Conservation (phyloP, 1,140 invertebrate genomes). For the Microplitis demolitor region DNA sequence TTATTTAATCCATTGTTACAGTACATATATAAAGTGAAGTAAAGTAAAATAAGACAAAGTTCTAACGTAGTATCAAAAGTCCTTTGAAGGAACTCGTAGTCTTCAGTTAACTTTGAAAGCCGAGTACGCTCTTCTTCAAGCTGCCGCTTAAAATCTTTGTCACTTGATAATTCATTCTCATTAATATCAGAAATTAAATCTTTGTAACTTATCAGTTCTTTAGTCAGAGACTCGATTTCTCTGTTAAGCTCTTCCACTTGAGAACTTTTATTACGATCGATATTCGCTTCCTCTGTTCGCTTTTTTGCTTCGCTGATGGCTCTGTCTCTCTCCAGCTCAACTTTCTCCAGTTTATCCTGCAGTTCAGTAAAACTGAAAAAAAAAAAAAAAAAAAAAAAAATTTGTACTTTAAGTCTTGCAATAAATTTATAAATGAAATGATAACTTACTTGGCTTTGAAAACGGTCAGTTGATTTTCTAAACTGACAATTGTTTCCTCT, state of each 20-base stretch:
- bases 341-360: slow-evolving; percentile 30
- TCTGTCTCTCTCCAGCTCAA: neutral
- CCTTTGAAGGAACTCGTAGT: neutral
- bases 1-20: slow-evolving; percentile 29
- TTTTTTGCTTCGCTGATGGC: neutral
- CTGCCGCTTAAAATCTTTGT: neutral
- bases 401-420: neutral
- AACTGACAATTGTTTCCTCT: slow-evolving; percentile 33
- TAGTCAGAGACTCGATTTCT: neutral
- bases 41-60: slow-evolving; percentile 1
- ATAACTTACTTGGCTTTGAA: slow-evolving; percentile 40
- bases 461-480: slow-evolving; percentile 45
- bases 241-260: neutral
- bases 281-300: neutral
- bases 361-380: slow-evolving; percentile 37
- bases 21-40: neutral
- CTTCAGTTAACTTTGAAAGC: neutral
- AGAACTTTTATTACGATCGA: neutral
- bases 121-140: neutral
- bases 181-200: neutral
- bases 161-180: neutral
- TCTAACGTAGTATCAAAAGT: neutral
- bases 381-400: slow-evolving; percentile 7
- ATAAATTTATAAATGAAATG: slow-evolving; percentile 2
- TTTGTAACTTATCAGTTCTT: neutral